Base-by-base conservation (phyloP, 1,140 invertebrate genomes). In the Sinonovacula constricta region DNA sequence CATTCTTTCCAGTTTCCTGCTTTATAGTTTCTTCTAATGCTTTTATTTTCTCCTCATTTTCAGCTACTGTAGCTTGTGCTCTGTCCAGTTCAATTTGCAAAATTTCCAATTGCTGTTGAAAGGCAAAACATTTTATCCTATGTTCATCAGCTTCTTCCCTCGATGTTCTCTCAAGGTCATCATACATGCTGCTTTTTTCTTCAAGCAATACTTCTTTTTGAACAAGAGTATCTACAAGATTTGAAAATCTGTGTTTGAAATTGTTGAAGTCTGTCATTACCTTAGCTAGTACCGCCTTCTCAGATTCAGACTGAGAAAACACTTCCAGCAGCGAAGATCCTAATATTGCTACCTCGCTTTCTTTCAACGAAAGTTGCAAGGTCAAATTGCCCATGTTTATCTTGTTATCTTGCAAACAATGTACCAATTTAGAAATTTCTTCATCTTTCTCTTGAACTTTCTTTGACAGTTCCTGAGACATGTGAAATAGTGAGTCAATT, bases 251-350 rank as follows among this genome's bases (percentile, higher is more conserved):
- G 1, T 60, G 36, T 22, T 74, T 74, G 3, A 74, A 12, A n/a
- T 24, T 53, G 24, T 22, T 51, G 18, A 74, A 60, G 22, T 74
- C 70, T n/a, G 53, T 30, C 59, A 62, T 74, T 59, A 74, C 59
- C 15, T 74, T 56, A n/a, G 70, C 62, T 31, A 74, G 14, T 28
- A 74, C 70, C 33, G 70, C 36, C 36, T 63, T 74, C 30, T 74
- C 70, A 3, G 70, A 74, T 31, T 31, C 14, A n/a, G 34, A n/a
- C 49, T 74, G 57, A 15, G 62, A 36, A 49, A 14, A 51, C 14
- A 63, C 30, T 4, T 28, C 18, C 22, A 28, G 18, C 30, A 28
- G 59, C 3, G 26, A 56, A 62, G 45, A 15, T 62, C 57, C 53
- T 24, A 74, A 26, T 12, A 74, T 30, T 34, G 0, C 0, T 30